Evolutionary conservation across 2,113 vertebrate species (phyloP).

Genomic region (Corythornis cristatus): DNA sequence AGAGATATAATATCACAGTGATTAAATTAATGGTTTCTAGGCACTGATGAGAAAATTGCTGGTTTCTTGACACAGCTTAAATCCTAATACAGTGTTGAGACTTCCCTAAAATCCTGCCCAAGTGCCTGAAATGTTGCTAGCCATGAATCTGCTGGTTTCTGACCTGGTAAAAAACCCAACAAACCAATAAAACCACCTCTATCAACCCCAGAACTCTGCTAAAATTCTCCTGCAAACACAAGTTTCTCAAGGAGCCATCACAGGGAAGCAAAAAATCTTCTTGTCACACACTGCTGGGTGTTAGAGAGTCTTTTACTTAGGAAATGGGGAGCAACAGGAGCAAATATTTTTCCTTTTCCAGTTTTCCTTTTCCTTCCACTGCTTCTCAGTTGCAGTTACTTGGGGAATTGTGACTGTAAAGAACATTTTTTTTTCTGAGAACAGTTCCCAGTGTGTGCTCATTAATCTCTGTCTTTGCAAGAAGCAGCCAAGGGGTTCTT

Average conservation of each 20-base stretch:
- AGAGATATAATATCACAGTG: background rate
- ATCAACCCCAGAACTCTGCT: background rate
- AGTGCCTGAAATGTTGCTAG: background rate
- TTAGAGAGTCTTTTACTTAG: background rate
- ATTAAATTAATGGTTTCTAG: conserved; percentile 35
- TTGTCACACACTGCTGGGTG: background rate
- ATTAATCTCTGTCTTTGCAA: background rate
- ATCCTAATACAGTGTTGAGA: background rate
- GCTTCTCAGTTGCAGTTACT: background rate
- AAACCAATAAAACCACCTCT: background rate
- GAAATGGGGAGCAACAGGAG: background rate
- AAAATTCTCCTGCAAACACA: background rate
- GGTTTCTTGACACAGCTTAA: background rate
- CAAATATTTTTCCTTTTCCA: background rate
- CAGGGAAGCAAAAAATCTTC: background rate
- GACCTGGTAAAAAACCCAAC: background rate
- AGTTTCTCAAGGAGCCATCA: background rate
- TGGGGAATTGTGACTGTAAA: background rate
- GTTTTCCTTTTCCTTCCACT: background rate
- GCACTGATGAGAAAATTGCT: conserved; percentile 27
- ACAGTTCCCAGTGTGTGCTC: background rate
- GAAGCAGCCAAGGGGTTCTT: background rate
- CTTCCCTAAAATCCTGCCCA: background rate
- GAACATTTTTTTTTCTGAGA: background rate
- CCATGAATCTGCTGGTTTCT: background rate